These are phyloP conservation scores for Meloe dianella DNA, from an alignment of 2,888 invertebrate species.

Conservation along the genomic window DNA sequence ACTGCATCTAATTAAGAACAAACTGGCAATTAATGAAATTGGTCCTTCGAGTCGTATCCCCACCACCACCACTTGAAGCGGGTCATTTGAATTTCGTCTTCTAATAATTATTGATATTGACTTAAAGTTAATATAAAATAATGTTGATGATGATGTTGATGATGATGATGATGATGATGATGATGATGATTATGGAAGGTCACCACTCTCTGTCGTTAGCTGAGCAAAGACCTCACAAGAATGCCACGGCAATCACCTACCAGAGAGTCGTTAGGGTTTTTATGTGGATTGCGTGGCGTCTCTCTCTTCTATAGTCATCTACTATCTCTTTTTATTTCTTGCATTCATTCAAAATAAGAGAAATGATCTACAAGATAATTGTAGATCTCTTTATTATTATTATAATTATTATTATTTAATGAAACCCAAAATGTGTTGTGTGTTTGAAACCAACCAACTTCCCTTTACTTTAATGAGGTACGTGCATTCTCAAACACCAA, in stretches of 20 bases:
- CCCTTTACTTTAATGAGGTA: slow-evolving; percentile 53
- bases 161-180: slow-evolving; percentile 7
- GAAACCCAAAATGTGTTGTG: not conserved
- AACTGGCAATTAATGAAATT: no score
- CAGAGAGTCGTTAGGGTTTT: slow-evolving; percentile 13
- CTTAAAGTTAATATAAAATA: not conserved
- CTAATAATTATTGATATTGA: not conserved
- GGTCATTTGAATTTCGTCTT: not conserved
- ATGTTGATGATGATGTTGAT: not conserved
- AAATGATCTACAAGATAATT: not conserved
- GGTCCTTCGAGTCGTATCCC: no score
- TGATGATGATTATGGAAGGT: slow-evolving; percentile 21
- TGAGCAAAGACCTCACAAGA: slow-evolving; percentile 35
- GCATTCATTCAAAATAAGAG: not conserved
- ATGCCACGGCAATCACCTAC: slow-evolving; percentile 27
- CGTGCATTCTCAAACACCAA: slow-evolving; percentile 51
- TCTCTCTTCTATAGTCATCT: not conserved
- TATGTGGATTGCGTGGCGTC: not conserved
- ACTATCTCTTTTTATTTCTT: not conserved
- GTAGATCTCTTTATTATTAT: no score
- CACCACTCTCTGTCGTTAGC: slow-evolving; percentile 29
- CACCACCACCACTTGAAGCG: not conserved
- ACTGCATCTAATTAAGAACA: no score
- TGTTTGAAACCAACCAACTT: slow-evolving; percentile 16
- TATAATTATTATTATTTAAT: not conserved